phyloP scores from a whole-genome alignment of 2,888 invertebrate species.

The Lepas anatifera region DNA sequence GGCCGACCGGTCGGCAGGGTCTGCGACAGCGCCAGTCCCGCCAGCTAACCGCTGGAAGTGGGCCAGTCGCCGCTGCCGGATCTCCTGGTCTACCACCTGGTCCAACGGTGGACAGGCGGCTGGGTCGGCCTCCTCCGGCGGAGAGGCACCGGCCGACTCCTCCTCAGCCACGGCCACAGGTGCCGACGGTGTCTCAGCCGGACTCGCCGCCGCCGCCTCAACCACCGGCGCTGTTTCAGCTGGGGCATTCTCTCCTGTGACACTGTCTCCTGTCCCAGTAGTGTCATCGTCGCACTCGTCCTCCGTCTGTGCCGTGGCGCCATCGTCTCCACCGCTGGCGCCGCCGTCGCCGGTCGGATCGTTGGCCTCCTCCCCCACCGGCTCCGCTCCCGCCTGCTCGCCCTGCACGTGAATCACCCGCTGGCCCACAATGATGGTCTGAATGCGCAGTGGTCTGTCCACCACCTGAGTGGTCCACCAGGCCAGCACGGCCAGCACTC shows the following conservation, averaged over 20 bases:
- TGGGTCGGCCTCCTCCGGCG: background rate
- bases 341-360: too few species aligned
- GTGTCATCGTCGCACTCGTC: too few species aligned
- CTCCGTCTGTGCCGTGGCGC: too few species aligned
- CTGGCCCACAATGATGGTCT: constrained; percentile 7
- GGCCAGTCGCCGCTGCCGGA: background rate
- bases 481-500: constrained; percentile 45
- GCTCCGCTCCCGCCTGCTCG: constrained; percentile 25
- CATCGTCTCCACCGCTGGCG: too few species aligned
- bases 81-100: background rate
- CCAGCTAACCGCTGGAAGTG: background rate
- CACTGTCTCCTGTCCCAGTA: too few species aligned
- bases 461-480: constrained; percentile 68
- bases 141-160: background rate
- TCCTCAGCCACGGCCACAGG: background rate
- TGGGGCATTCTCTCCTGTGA: background rate
- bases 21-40: too few species aligned
- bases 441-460: constrained; percentile 41
- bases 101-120: background rate
- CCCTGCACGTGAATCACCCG: constrained; percentile 4
- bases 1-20: too few species aligned
- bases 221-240: background rate
- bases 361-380: constrained; percentile 18
- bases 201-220: background rate
- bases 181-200: background rate